phyloP scores from a whole-genome alignment of 2,113 vertebrate genomes.

The Papio anubis region DNA sequence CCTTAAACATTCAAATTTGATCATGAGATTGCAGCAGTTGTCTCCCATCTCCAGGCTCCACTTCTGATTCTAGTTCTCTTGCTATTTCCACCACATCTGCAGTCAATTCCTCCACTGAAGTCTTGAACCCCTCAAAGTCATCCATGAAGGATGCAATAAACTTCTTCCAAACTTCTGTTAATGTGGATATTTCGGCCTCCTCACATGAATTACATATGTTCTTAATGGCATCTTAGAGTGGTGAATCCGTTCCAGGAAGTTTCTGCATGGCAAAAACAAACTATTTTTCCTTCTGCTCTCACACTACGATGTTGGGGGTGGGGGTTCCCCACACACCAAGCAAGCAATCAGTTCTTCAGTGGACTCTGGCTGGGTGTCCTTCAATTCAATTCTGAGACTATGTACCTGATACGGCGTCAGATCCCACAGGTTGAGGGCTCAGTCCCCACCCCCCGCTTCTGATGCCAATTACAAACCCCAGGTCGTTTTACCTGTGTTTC shows the following conservation, averaged over 20 bases:
- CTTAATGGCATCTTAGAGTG: background rate
- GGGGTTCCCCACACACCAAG: background rate
- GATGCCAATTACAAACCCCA: background rate
- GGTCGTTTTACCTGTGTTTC: background rate
- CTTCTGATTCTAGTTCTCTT: background rate
- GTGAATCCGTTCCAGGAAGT: background rate
- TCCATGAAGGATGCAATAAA: background rate
- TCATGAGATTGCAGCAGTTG: background rate
- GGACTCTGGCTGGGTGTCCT: background rate
- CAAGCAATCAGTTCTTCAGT: background rate
- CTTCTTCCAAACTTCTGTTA: background rate
- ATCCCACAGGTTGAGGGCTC: background rate
- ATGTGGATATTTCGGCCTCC: background rate
- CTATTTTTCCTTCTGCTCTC: background rate
- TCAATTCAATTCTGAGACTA: background rate
- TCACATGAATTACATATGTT: background rate
- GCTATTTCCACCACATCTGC: background rate
- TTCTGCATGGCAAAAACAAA: background rate
- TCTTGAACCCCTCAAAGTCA: background rate
- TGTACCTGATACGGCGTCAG: background rate
- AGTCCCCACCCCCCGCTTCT: background rate
- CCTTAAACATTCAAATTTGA: background rate
- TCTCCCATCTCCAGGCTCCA: background rate
- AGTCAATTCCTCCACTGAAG: background rate
- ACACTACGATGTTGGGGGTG: background rate